Percentiles rank a stretch among this genome's conserved stretches.
Conservation (phyloP, 2,888 invertebrate species). For the Anodontia alba region DNA sequence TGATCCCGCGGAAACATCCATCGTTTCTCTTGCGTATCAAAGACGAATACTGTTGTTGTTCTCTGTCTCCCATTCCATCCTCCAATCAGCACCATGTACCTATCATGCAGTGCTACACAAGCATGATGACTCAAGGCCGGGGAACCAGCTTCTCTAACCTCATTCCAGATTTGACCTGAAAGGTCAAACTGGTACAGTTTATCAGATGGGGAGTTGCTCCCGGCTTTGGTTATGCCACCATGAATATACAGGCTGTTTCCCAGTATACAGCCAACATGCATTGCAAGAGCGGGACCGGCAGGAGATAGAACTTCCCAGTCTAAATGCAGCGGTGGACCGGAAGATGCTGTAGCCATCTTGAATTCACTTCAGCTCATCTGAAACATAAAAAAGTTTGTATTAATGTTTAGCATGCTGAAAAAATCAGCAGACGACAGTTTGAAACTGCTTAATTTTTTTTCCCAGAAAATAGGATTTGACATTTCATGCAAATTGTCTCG, state of each 20-base stretch:
- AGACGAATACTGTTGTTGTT: constrained; percentile 74
- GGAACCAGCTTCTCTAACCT: constrained; percentile 67
- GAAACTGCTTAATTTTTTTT: no score
- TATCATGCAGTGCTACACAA: constrained; percentile 75
- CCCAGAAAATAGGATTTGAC: no score
- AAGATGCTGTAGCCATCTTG: constrained; percentile 5
- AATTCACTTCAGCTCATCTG: background rate
- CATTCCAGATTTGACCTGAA: constrained; percentile 63
- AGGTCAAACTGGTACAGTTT: constrained; percentile 74
- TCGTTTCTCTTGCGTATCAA: constrained; percentile 73
- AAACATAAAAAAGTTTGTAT: no score
- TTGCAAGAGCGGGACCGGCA: constrained; percentile 85
- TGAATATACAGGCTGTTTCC: constrained; percentile 78
- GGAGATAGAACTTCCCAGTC: constrained; percentile 85
- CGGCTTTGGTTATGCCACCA: constrained; percentile 80
- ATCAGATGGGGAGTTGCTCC: constrained; percentile 74
- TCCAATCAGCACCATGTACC: constrained; percentile 83
- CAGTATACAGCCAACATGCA: constrained; percentile 78
- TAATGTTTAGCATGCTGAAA: no score
- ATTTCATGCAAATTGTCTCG: no score
- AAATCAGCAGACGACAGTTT: no score
- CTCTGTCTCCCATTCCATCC: constrained; percentile 84
- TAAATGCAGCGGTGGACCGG: constrained; percentile 8
- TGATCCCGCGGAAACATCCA: constrained; percentile 74
- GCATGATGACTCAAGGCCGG: constrained; percentile 84